A percentile compares a stretch with the other conserved stretches of the same genome.
phyloP scores from a whole-genome alignment of 1,140 invertebrate species.

The Solenopsis fugax region DNA sequence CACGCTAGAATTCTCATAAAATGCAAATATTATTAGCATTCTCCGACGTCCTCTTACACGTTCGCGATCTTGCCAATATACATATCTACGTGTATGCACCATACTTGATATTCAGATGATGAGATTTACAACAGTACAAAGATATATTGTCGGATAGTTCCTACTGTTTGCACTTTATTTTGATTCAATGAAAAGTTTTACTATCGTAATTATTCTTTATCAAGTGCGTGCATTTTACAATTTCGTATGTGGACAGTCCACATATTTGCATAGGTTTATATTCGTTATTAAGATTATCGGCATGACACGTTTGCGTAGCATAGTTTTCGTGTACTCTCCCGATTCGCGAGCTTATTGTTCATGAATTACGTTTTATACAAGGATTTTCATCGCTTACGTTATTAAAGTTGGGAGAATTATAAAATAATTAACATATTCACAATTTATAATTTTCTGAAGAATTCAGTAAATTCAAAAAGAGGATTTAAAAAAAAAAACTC shows the following conservation, averaged over 20 bases:
- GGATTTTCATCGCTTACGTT: constrained; percentile 17
- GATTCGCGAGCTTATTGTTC: background rate
- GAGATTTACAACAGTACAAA: constrained; percentile 73
- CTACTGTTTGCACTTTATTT: constrained; percentile 44
- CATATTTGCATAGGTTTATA: constrained; percentile 17
- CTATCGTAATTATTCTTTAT: constrained; percentile 55
- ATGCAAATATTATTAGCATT: constrained; percentile 76
- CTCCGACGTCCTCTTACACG: constrained; percentile 67
- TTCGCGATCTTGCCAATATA: constrained; percentile 67
- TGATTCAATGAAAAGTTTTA: constrained; percentile 56
- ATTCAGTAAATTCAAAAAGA: background rate
- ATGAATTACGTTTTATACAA: background rate
- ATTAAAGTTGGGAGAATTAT: background rate
- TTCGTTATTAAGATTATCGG: constrained; percentile 23
- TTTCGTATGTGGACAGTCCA: background rate
- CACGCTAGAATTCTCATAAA: constrained; percentile 70
- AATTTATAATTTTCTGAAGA: background rate
- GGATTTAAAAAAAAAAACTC: background rate
- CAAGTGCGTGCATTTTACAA: background rate
- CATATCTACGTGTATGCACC: constrained; percentile 50
- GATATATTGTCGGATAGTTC: constrained; percentile 61
- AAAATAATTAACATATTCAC: background rate
- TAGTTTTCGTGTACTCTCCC: background rate
- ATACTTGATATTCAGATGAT: constrained; percentile 73
- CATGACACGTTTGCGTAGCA: constrained; percentile 1